Base-by-base conservation (phyloP, 2,113 vertebrate species). In the Hippolais icterina region DNA sequence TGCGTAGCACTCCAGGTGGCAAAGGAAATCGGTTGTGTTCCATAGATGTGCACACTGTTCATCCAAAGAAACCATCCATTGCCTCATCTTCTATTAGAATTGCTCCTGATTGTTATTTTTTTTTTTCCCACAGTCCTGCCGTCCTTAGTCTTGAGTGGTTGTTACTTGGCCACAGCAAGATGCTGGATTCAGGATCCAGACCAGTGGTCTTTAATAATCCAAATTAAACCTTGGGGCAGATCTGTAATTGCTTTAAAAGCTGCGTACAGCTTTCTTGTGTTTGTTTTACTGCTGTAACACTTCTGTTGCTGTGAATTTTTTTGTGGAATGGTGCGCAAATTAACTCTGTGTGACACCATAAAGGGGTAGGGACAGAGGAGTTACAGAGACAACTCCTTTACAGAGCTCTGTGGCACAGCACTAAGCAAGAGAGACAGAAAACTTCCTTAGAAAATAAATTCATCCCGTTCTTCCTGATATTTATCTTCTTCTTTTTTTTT, bases 391-490 rank as follows among this genome's bases (percentile, higher is more conserved):
- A 49, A 7, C n/a, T 65, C 42, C 24, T 35, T 75, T 49, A 42
- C 24, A 28, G 57, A 83, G 31, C 54, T 65, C 31, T 19, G 56
- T 46, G 57, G 13, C 27, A 9, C 28, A 56, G 29, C 19, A 9
- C 21, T 72, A 64, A 49, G 42, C 59, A 85, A 69, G 50, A 79
- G 63, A 92, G 75, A 66, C 54, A 64, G 27, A 93, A 94, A 90
- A 57, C 94, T 83, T 90, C 68, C 71, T 88, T 84, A 31, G 83
- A 79, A 87, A 85, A 56, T 28, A 49, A 77, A 90, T 83, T 50
- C 8, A 47, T 88, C 71, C 33, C 49, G 39, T 83, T 89, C 88
- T 90, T 95, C 75, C 68, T 68, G 53, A 57, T 94, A 69, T 47
- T 77, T 88, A 22, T 35, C 20, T 72, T 69, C 69, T 89, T 59